A percentile compares a stretch with the other conserved stretches of the same genome.
phyloP scores from a whole-genome alignment of 30 jellyfish, hydroid and myxozoan genomes.

The Mastigias papua region DNA sequence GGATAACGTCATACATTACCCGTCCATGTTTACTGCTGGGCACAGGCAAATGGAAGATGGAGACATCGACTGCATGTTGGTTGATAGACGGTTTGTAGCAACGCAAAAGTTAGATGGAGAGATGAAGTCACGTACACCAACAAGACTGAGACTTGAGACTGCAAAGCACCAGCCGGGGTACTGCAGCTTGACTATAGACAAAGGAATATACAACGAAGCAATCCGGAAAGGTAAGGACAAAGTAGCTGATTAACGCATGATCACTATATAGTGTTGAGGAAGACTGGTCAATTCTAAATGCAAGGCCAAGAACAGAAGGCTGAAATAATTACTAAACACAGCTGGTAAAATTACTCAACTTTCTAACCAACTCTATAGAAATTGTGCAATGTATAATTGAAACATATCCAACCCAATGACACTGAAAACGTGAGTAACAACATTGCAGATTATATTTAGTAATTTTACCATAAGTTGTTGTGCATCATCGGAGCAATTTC shows the following conservation, averaged over 20 bases:
- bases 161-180: neutral
- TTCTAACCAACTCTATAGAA: neutral
- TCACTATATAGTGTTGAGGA: neutral
- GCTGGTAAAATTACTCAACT: neutral
- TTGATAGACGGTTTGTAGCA: slow-evolving; percentile 1
- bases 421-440: no score
- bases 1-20: neutral
- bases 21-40: neutral
- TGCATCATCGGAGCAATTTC: neutral
- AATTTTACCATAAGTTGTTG: no score
- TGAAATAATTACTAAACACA: no score
- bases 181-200: neutral
- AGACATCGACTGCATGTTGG: neutral
- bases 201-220: neutral
- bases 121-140: neutral
- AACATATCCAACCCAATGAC: no score
- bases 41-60: neutral
- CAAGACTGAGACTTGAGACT: neutral
- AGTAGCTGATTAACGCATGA: neutral
- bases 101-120: neutral
- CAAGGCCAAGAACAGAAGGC: neutral
- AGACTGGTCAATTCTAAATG: neutral
- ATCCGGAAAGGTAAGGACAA: neutral
- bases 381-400: neutral
- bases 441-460: no score